Evolutionary conservation across 30 jellyfish, hydroid and myxozoan species (phyloP).

Genomic region (Aurelia coerulea): DNA sequence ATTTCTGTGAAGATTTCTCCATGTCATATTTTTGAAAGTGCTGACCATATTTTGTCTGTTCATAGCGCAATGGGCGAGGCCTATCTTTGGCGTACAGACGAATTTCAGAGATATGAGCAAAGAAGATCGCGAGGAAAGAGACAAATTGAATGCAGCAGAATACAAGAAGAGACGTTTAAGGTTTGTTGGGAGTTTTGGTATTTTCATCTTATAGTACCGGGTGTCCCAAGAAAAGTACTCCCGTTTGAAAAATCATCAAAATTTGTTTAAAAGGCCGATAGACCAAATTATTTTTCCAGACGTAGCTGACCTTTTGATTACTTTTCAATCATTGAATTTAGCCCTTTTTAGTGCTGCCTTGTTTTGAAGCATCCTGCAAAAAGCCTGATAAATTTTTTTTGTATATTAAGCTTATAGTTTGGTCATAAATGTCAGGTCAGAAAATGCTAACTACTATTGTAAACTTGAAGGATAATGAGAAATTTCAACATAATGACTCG

Average conservation of each 20-base stretch:
- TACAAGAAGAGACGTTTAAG: constrained; percentile 81
- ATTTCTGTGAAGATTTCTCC: neutral
- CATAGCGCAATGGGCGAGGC: constrained; percentile 97
- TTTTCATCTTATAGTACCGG: neutral
- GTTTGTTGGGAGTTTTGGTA: constrained; percentile 6
- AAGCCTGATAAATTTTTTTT: too few relatives aligned
- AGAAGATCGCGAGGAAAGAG: constrained; percentile 96
- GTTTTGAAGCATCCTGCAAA: too few relatives aligned
- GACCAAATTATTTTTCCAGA: too few relatives aligned
- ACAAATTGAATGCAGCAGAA: constrained; percentile 78
- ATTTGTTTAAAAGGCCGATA: neutral
- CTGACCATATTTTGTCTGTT: neutral
- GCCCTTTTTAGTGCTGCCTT: too few relatives aligned
- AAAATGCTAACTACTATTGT: too few relatives aligned
- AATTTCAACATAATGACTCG: too few relatives aligned
- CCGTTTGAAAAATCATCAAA: too few relatives aligned
- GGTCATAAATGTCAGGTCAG: too few relatives aligned
- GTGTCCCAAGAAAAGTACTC: neutral
- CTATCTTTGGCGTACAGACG: constrained; percentile 92
- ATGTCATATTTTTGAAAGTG: neutral
- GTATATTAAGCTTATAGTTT: too few relatives aligned
- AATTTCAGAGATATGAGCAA: constrained; percentile 88
- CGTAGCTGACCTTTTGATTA: too few relatives aligned
- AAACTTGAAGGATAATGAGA: too few relatives aligned
- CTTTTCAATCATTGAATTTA: too few relatives aligned